Conservation (phyloP, 1,140 invertebrate species). For the Melanaphis sacchari region DNA sequence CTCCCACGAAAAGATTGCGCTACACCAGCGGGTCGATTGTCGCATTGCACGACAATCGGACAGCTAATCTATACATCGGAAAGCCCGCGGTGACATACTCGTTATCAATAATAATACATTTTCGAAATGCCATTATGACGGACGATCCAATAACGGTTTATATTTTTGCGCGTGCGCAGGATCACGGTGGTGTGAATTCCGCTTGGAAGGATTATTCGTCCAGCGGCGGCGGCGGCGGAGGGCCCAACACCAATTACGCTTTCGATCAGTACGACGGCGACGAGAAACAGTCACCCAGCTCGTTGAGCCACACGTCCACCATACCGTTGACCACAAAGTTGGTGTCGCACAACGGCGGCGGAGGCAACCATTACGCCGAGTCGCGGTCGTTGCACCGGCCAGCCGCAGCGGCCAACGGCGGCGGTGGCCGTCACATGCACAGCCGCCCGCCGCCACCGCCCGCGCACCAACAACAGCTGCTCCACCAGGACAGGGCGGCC, state of each 20-base stretch:
- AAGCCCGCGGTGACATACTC: background rate
- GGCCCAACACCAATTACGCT: conserved; percentile 83
- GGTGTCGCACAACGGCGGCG: conserved; percentile 61
- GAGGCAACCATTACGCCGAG: conserved; percentile 67
- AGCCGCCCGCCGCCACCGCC: conserved; percentile 34
- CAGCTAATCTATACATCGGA: background rate
- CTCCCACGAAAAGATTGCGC: background rate
- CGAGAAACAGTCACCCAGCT: conserved; percentile 71
- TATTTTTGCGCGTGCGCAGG: conserved; percentile 68
- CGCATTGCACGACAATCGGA: background rate
- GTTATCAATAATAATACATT: background rate
- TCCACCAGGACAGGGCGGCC: conserved; percentile 61
- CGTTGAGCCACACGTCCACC: conserved; percentile 61
- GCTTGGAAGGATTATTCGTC: conserved; percentile 87
- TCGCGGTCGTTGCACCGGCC: conserved; percentile 71
- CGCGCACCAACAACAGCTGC: conserved; percentile 59
- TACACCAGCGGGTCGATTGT: background rate
- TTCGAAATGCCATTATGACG: background rate
- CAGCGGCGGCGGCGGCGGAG: background rate
- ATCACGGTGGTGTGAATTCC: conserved; percentile 79
- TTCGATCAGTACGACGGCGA: conserved; percentile 82
- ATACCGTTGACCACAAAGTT: conserved; percentile 59
- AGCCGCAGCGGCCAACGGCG: conserved; percentile 54
- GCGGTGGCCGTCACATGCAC: conserved; percentile 57
- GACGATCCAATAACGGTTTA: background rate